A percentile compares a stretch with the other conserved stretches of the same genome.
phyloP scores from a whole-genome alignment of 2,888 invertebrate species.

The Luperina nickerlii region DNA sequence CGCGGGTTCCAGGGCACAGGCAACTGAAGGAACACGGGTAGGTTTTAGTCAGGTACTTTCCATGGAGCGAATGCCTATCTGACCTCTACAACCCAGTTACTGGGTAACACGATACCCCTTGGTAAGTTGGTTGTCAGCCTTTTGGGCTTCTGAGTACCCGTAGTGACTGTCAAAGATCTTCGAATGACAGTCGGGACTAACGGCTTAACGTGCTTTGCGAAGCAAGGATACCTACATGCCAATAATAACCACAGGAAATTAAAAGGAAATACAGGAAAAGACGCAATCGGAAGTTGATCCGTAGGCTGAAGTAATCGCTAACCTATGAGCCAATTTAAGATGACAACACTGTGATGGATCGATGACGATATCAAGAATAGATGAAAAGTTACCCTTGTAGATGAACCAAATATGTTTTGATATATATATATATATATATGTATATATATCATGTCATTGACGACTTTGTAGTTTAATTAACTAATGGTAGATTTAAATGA shows the following conservation, averaged over 20 bases:
- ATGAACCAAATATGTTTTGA: neutral
- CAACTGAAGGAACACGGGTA: no score
- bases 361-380: neutral
- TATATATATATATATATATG: no score
- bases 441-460: neutral
- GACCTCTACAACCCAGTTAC: neutral
- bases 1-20: no score
- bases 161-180: neutral
- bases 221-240: neutral
- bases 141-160: neutral
- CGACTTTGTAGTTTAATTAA: no score
- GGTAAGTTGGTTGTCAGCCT: neutral
- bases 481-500: neutral
- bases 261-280: conserved; percentile 7
- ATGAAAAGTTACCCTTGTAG: neutral
- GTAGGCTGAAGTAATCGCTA: neutral
- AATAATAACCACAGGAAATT: conserved; percentile 11
- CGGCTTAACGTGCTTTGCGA: neutral
- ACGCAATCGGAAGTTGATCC: conserved; percentile 10
- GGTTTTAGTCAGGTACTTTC: neutral
- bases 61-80: neutral
- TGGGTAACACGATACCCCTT: neutral
- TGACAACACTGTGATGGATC: neutral
- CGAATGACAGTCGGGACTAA: neutral
- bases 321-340: neutral